Conservation (phyloP, 2,888 invertebrate species). For the Athripsodes cinereus region DNA sequence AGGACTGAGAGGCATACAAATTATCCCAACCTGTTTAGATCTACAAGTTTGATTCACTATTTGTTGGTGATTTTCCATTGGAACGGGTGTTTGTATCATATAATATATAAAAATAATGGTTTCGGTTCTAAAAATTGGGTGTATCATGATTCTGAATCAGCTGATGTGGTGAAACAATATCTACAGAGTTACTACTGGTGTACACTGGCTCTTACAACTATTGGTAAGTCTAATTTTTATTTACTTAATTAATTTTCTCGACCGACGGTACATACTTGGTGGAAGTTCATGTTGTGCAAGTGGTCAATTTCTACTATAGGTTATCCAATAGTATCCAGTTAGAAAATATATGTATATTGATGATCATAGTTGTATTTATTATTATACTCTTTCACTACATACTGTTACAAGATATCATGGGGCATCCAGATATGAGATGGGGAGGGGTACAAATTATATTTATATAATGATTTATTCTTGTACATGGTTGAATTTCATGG, state of each 20-base stretch:
- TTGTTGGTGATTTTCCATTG: conserved; percentile 98
- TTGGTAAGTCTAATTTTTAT: conserved; percentile 54
- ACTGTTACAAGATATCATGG: too few relatives aligned
- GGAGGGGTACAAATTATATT: too few relatives aligned
- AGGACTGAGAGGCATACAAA: conserved; percentile 97
- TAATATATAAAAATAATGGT: conserved; percentile 92
- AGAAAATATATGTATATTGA: too few relatives aligned
- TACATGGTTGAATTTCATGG: too few relatives aligned
- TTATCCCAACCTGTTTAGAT: conserved; percentile 95
- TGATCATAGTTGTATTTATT: too few relatives aligned
- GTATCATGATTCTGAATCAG: conserved; percentile 77
- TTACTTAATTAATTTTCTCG: background rate
- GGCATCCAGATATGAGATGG: too few relatives aligned
- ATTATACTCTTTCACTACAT: too few relatives aligned
- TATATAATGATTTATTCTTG: too few relatives aligned
- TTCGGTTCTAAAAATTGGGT: conserved; percentile 93
- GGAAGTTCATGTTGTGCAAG: too few relatives aligned
- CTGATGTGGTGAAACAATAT: conserved; percentile 90
- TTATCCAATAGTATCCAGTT: too few relatives aligned
- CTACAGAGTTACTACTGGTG: conserved; percentile 98
- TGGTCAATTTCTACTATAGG: too few relatives aligned
- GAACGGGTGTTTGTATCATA: conserved; percentile 98
- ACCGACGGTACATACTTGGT: too few relatives aligned
- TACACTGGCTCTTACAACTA: conserved; percentile 90
- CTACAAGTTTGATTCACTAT: conserved; percentile 90